Conservation (phyloP, 2,888 invertebrate species). For the Pollenia amentaria region DNA sequence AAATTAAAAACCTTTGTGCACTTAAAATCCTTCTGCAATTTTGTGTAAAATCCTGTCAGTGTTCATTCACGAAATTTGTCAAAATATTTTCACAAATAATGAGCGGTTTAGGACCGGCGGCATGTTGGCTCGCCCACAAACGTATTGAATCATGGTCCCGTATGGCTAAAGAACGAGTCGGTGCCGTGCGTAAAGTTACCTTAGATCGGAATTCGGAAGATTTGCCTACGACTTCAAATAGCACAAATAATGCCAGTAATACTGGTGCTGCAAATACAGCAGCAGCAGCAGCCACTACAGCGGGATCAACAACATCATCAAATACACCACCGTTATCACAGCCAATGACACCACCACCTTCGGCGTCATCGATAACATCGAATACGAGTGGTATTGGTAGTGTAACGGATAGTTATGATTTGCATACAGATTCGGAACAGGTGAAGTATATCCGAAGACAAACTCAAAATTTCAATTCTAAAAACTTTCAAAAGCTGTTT, state of each 20-base stretch:
- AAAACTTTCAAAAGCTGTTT: too few species aligned
- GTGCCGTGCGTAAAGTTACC: constrained; percentile 84
- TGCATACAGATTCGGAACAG: constrained; percentile 83
- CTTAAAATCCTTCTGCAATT: neutral
- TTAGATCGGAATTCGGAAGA: constrained; percentile 83
- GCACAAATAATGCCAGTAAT: constrained; percentile 38
- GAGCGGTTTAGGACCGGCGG: constrained; percentile 90
- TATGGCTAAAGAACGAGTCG: constrained; percentile 88
- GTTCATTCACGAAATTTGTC: constrained; percentile 32
- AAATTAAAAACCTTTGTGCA: neutral
- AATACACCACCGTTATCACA: constrained; percentile 75
- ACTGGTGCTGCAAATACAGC: constrained; percentile 48
- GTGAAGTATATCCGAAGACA: constrained; percentile 40
- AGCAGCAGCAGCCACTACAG: constrained; percentile 39
- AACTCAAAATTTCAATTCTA: too few species aligned
- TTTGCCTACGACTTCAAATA: constrained; percentile 77
- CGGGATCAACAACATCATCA: constrained; percentile 74
- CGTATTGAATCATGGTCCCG: constrained; percentile 91
- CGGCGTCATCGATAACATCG: constrained; percentile 84
- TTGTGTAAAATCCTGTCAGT: constrained; percentile 1
- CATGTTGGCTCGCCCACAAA: constrained; percentile 92
- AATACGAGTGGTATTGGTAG: constrained; percentile 83
- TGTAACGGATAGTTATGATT: constrained; percentile 83
- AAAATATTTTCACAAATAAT: constrained; percentile 81
- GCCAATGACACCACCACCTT: constrained; percentile 83